Evolutionary conservation across 2,113 vertebrate genomes (phyloP), one percentile per base, ranked within the genome.

Genomic region (Anguilla rostrata): DNA sequence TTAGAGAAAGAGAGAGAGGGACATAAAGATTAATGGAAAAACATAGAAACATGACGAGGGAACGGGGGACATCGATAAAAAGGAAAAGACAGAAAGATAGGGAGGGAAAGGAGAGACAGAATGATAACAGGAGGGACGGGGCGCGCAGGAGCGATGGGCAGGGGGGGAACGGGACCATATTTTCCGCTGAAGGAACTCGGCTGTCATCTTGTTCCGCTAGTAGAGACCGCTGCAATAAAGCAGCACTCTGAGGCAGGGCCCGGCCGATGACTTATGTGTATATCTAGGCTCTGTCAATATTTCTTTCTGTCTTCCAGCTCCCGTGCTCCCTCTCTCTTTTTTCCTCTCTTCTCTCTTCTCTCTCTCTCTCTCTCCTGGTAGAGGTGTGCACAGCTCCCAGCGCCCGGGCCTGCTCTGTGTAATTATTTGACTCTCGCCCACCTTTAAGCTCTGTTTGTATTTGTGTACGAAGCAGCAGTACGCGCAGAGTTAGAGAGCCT

Each of bases 281-380:
- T 96, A 95, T 95, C 93, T 93, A 93, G 92, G 92, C 92, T 96
- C 93, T 95, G 95, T 95, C 95, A 96, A 96, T 96, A 96, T 95
- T 95, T 96, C 94, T 95, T 95, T 94, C 95, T 94, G 93, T 92
- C 94, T 91, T 91, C 90, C 91, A 34, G 90, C 41, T 82, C n/a
- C 43, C 39, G 41, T 75, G 75, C 84, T 34, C 81, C 60, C n/a
- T 87, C 26, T 86, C 49, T 39, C 85, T 86, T 26, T 29, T 80
- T 14, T 29, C 41, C 8, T n/a, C 78, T 46, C 29, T 26, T 92
- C 88, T 90, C 81, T 90, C 86, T 85, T 41, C 29, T 40, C 40
- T 56, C 8, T n/a, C 78, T 89, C 79, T 87, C 90, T 91, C 87
- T 84, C 91, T 84, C 90, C 92, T 90, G 85, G 86, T 89, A 26